phyloP scores from a whole-genome alignment of 2,113 vertebrate genomes.

The Camelus dromedarius region DNA sequence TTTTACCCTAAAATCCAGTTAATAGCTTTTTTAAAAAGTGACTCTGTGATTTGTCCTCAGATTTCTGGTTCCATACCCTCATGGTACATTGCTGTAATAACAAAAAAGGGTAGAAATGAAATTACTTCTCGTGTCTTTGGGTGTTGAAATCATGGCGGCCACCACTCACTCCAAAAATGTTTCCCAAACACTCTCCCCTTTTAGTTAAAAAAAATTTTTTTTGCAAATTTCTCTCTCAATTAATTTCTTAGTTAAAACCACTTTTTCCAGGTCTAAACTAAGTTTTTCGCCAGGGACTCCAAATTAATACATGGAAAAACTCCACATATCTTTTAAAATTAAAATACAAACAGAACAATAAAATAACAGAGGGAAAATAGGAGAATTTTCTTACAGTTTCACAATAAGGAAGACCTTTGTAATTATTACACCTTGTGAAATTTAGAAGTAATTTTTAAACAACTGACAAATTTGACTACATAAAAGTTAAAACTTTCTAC shows the following conservation, averaged over 20 bases:
- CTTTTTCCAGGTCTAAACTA: not conserved
- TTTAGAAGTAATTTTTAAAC: slow-evolving; percentile 26
- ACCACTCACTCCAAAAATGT: not conserved
- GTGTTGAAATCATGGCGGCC: not conserved
- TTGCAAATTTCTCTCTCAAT: not conserved
- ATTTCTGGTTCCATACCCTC: not conserved
- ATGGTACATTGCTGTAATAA: not conserved
- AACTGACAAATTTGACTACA: not conserved
- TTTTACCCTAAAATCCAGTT: slow-evolving; percentile 37
- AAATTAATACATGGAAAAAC: not conserved
- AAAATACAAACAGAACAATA: slow-evolving; percentile 3
- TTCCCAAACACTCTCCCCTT: not conserved
- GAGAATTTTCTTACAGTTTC: not conserved
- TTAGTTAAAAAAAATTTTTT: not conserved
- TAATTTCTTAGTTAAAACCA: not conserved
- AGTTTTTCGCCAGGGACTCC: not conserved
- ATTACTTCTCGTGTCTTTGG: not conserved
- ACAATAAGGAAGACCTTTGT: not conserved
- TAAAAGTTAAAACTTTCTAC: not conserved
- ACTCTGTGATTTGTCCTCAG: not conserved
- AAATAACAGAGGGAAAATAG: not conserved
- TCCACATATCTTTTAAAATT: slow-evolving; percentile 19
- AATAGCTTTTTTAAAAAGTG: not conserved
- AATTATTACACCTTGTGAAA: not conserved
- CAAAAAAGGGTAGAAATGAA: not conserved